Conservation (phyloP, 2,888 invertebrate species). For the Athalia circularis region DNA sequence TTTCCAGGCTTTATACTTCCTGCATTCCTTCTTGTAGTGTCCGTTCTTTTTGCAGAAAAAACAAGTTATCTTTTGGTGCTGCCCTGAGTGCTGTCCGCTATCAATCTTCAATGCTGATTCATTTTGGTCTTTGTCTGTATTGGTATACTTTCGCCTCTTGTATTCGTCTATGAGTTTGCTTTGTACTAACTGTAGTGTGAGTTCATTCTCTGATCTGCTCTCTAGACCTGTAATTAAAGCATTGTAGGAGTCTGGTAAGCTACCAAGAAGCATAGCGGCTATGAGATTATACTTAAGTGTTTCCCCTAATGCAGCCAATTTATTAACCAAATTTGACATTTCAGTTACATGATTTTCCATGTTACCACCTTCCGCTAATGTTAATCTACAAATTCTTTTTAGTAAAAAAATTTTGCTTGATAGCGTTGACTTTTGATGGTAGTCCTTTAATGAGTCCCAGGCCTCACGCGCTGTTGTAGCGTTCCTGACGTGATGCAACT, state of each 20-base stretch:
- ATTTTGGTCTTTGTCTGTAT: neutral
- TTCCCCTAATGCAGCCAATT: conserved; percentile 45
- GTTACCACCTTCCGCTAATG: conserved; percentile 23
- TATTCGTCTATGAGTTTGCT: conserved; percentile 48
- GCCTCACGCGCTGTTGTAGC: conserved; percentile 43
- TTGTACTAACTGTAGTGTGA: conserved; percentile 28
- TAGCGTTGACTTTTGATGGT: conserved; percentile 46
- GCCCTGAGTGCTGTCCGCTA: neutral
- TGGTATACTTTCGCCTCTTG: conserved; percentile 32
- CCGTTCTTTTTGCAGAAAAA: too few species aligned
- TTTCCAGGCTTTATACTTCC: too few species aligned
- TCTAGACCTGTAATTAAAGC: conserved; percentile 42
- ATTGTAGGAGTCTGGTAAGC: conserved; percentile 45
- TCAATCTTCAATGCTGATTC: conserved; percentile 17
- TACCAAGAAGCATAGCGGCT: conserved; percentile 44
- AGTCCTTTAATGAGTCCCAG: conserved; percentile 45
- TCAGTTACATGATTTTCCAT: conserved; percentile 41
- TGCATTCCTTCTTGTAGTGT: too few species aligned
- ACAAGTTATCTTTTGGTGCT: too few species aligned
- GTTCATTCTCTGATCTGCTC: conserved; percentile 36
- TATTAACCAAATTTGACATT: conserved; percentile 31
- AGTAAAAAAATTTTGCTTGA: conserved; percentile 42
- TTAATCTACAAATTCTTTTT: conserved; percentile 39
- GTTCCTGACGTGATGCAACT: conserved; percentile 36
- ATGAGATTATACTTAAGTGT: conserved; percentile 35